Percentiles rank a stretch among this genome's conserved stretches.
phyloP scores from a whole-genome alignment of 2,888 invertebrate genomes.

The Rambutsinella grinnellia region DNA sequence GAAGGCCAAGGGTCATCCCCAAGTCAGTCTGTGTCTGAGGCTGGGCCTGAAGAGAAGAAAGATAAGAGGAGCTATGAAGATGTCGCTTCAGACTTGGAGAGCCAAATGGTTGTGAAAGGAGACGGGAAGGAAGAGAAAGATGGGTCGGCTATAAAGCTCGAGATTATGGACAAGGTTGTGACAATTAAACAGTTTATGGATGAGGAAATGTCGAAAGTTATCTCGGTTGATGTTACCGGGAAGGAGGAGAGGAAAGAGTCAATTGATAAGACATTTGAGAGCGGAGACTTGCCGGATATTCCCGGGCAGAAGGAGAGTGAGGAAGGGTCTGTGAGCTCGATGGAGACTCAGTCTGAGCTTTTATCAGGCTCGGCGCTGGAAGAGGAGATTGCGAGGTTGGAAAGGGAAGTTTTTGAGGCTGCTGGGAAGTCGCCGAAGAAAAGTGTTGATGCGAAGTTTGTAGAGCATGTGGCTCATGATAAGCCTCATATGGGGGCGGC shows the following conservation, averaged over 20 bases:
- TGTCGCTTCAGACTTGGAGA: constrained; percentile 56
- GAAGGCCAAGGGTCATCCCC: constrained; percentile 48
- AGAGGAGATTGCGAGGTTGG: constrained; percentile 55
- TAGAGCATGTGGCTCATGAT: constrained; percentile 47
- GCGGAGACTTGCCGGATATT: constrained; percentile 7
- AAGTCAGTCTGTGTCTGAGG: constrained; percentile 16
- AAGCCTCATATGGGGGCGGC: constrained; percentile 43
- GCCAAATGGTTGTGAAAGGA: constrained; percentile 30
- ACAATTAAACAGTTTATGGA: constrained; percentile 46
- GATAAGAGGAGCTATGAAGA: constrained; percentile 50
- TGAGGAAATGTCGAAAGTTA: constrained; percentile 46
- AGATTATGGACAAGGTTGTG: constrained; percentile 47
- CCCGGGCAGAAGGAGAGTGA: constrained; percentile 31
- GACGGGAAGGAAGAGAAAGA: constrained; percentile 23
- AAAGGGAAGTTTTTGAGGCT: constrained; percentile 59
- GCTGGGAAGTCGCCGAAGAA: constrained; percentile 35
- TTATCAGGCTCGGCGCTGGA: constrained; percentile 47
- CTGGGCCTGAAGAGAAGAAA: constrained; percentile 41
- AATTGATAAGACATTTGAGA: constrained; percentile 43
- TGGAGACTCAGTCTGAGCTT: constrained; percentile 44
- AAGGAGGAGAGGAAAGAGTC: constrained; percentile 38
- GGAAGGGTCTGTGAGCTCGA: constrained; percentile 32
- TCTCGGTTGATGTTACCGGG: constrained; percentile 39
- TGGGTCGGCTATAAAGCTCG: constrained; percentile 27
- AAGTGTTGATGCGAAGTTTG: constrained; percentile 34